These are phyloP conservation scores for Xenopus laevis DNA, from an alignment of 2,113 vertebrate species.

Conservation along the genomic window DNA sequence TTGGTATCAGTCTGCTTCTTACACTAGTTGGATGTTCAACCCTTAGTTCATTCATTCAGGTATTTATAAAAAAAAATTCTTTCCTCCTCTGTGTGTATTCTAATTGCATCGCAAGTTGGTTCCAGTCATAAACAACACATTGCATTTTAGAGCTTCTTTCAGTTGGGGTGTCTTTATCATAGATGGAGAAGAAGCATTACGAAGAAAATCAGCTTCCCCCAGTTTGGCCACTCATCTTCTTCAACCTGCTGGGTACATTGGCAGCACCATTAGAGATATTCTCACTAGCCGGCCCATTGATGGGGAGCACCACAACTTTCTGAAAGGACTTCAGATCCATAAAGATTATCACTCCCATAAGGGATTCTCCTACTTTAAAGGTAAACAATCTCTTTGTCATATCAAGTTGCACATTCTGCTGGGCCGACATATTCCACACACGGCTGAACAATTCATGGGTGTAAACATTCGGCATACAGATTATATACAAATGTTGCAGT, in stretches of 20 bases:
- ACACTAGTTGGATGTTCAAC: too few species aligned
- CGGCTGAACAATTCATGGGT: too few species aligned
- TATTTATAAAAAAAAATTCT: too few species aligned
- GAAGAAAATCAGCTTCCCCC: conserved; percentile 44
- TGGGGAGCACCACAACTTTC: conserved; percentile 73
- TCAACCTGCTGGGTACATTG: conserved; percentile 50
- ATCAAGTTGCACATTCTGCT: too few species aligned
- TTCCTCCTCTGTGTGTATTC: too few species aligned
- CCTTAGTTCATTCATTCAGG: too few species aligned
- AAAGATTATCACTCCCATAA: conserved; percentile 65
- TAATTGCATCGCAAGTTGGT: neutral
- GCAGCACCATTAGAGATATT: conserved; percentile 61
- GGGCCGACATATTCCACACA: too few species aligned
- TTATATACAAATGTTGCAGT: too few species aligned
- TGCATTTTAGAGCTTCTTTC: neutral
- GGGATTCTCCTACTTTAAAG: conserved; percentile 68
- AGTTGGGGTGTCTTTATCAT: conserved; percentile 29
- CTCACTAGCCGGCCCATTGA: conserved; percentile 68
- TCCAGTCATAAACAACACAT: neutral
- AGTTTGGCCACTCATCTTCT: conserved; percentile 52
- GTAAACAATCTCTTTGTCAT: conserved; percentile 49
- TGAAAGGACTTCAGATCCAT: conserved; percentile 70
- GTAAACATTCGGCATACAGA: too few species aligned
- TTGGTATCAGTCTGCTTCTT: too few species aligned
- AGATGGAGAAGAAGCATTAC: conserved; percentile 56